Evolutionary conservation across 1,140 invertebrate genomes (phyloP).

Genomic region (Lordiphosa mommai): DNA sequence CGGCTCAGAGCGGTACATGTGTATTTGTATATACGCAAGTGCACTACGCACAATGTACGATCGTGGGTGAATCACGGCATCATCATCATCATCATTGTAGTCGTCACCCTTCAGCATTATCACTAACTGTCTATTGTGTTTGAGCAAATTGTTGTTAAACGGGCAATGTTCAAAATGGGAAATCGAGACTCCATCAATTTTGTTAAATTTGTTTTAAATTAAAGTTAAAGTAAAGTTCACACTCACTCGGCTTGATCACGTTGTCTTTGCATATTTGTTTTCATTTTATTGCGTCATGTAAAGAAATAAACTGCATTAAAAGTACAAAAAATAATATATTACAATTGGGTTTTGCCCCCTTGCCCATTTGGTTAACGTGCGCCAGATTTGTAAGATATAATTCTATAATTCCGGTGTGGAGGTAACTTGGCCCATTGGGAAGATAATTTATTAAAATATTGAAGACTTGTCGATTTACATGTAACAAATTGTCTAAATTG

Average conservation of each 20-base stretch:
- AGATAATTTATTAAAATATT: too few relatives aligned
- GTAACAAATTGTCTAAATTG: too few relatives aligned
- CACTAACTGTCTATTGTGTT: neutral
- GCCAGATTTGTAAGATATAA: conserved; percentile 19
- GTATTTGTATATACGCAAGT: neutral
- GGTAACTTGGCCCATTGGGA: too few relatives aligned
- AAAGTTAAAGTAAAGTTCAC: neutral
- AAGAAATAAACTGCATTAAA: conserved; percentile 22
- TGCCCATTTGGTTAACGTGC: conserved; percentile 30
- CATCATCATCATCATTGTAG: conserved; percentile 8
- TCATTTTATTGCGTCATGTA: conserved; percentile 23
- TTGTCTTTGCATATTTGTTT: conserved; percentile 4
- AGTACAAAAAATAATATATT: neutral
- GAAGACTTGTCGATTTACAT: too few relatives aligned
- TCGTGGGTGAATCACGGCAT: conserved; percentile 5
- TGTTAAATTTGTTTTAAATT: neutral
- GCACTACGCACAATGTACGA: conserved; percentile 1
- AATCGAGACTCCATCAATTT: neutral
- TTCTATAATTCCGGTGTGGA: too few relatives aligned
- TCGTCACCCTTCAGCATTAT: conserved; percentile 4
- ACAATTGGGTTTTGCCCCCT: conserved; percentile 40
- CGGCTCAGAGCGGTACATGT: conserved; percentile 16
- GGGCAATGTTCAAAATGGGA: neutral
- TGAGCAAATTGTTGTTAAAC: neutral
- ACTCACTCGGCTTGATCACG: neutral